Conservation (phyloP, 2,888 invertebrate species). For the Lasioglossum oenotherae region DNA sequence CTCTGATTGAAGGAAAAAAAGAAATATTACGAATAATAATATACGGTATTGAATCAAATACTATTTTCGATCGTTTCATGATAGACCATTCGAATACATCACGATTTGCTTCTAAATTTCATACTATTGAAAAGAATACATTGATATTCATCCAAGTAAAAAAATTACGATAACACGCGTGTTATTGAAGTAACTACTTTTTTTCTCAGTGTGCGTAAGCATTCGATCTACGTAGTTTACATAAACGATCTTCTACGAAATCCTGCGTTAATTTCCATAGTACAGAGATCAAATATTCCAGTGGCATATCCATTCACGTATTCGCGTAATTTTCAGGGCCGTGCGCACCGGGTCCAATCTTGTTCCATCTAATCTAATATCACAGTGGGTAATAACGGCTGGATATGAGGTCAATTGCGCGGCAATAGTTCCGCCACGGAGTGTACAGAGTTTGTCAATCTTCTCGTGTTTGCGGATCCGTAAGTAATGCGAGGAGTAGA, state of each 20-base stretch:
- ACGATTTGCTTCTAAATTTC: too few species aligned
- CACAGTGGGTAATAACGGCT: slow-evolving; percentile 43
- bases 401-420: slow-evolving; percentile 64
- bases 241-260: not conserved
- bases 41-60: too few species aligned
- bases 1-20: too few species aligned
- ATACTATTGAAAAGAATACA: too few species aligned
- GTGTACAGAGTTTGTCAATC: slow-evolving; percentile 68
- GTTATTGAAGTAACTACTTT: too few species aligned
- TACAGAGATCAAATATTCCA: slow-evolving; percentile 23
- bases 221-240: too few species aligned
- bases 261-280: slow-evolving; percentile 6
- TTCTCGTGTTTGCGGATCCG: slow-evolving; percentile 70
- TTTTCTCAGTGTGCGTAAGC: too few species aligned
- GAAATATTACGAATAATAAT: too few species aligned
- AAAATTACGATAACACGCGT: too few species aligned
- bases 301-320: not conserved
- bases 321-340: slow-evolving; percentile 55
- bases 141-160: too few species aligned
- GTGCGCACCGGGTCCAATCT: slow-evolving; percentile 46
- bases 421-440: slow-evolving; percentile 58
- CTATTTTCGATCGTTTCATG: too few species aligned
- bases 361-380: slow-evolving; percentile 69
- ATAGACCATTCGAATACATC: too few species aligned
- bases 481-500: slow-evolving; percentile 65